Base-by-base conservation (phyloP, 2,888 invertebrate species). In the Pogonocherus hispidulus region DNA sequence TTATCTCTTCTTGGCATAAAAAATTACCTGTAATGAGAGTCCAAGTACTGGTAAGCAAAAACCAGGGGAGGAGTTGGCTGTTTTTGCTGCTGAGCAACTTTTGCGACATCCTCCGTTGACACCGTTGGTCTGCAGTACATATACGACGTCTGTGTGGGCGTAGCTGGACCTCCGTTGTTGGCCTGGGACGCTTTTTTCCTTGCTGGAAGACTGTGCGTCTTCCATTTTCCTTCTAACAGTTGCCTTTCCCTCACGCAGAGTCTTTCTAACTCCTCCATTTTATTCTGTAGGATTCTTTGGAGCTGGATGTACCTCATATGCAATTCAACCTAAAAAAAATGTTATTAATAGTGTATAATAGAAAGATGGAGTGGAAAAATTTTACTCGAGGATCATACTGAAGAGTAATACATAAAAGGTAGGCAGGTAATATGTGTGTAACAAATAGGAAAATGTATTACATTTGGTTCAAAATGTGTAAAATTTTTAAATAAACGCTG, bases 221-320 rank as follows among this genome's bases (percentile, higher is more conserved):
- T 95, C 95, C 95, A 95, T 83, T 94, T 94, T 19, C 93, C 91
- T 86, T 94, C 93, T 49, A 94, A 87, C 9, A 96, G 88, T 81
- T 96, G 94, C 63, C 94, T 90, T 84, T 96, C 96, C 2, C 93
- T 89, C 63, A 94, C 86, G 76, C 93, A 93, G 4, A 96, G 88
- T 62, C 94, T 90, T 82, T 96, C 96, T 60, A 96, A 84, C 84
- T 96, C 96, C 51, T 91, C 90, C 89, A 95, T 91, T 85, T 96
- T 95, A 49, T 90, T 90, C 84, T 96, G 95, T 20, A 97, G 86
- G 35, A 93, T 89, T 77, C 94, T 90, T 86, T 96, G 96, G 27
- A 98, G 88, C 81, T 95, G 95, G 74, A 98, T 94, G 82, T 95
- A 96, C 69, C 97, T 91, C 89, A 97, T 94, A 84, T 98, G 96